phyloP scores from a whole-genome alignment of 1,140 invertebrate genomes.

The Drosophila sulfurigaster region DNA sequence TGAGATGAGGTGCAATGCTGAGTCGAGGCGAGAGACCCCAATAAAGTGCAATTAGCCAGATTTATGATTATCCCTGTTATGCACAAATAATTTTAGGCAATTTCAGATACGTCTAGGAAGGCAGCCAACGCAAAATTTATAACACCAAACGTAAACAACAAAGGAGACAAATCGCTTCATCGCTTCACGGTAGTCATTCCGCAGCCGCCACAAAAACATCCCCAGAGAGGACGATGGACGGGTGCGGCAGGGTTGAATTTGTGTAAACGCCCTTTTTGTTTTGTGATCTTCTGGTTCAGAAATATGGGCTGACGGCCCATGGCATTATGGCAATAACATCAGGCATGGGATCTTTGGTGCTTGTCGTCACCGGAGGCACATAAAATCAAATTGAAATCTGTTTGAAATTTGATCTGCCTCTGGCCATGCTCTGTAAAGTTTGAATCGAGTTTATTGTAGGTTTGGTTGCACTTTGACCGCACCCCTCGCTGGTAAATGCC shows the following conservation, averaged over 20 bases:
- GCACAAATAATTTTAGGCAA: slow-evolving; percentile 83
- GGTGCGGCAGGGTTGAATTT: neutral
- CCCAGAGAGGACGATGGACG: slow-evolving; percentile 31
- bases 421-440: slow-evolving; percentile 4
- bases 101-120: slow-evolving; percentile 64
- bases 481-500: slow-evolving; percentile 19
- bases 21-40: slow-evolving; percentile 58
- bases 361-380: slow-evolving; percentile 58
- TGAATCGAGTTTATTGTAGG: slow-evolving; percentile 33
- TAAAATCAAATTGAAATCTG: slow-evolving; percentile 84
- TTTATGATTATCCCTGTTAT: slow-evolving; percentile 85
- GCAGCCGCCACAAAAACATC: slow-evolving; percentile 69
- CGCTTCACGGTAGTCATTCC: slow-evolving; percentile 56
- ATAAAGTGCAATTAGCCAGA: slow-evolving; percentile 84
- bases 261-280: slow-evolving; percentile 52
- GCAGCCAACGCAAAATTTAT: slow-evolving; percentile 73
- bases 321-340: neutral
- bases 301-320: slow-evolving; percentile 43
- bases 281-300: slow-evolving; percentile 38
- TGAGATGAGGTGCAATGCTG: slow-evolving; percentile 6
- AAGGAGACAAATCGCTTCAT: slow-evolving; percentile 83
- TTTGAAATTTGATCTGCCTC: slow-evolving; percentile 76
- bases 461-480: slow-evolving; percentile 32
- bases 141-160: slow-evolving; percentile 81
- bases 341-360: neutral